Evolutionary conservation across 2,797 vertebrate genomes (phyloP).

Genomic region (Orestias chungarensis): DNA sequence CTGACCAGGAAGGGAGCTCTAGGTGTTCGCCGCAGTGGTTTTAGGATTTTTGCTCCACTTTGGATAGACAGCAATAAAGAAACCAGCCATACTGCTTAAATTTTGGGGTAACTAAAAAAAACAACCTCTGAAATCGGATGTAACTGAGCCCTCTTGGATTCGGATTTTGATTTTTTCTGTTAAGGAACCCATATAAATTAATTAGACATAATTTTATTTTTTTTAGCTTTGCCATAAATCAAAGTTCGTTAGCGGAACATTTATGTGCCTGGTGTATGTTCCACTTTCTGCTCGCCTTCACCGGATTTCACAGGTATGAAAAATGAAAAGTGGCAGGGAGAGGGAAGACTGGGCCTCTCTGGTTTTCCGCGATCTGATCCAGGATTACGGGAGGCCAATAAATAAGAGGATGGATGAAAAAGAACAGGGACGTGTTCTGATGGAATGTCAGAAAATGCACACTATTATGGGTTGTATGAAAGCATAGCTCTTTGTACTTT

Average conservation of each 20-base stretch:
- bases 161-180: neutral
- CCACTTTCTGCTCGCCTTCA: conserved; percentile 56
- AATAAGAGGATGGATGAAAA: neutral
- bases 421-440: conserved; percentile 16
- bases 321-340: no score
- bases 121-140: conserved; percentile 2
- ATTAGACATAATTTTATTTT: neutral
- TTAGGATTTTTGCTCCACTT: neutral
- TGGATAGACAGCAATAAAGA: neutral
- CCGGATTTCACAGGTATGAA: neutral
- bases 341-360: no score
- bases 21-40: conserved; percentile 12
- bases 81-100: neutral
- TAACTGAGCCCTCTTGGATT: neutral
- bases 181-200: neutral
- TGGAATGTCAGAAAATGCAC: neutral
- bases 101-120: conserved; percentile 4
- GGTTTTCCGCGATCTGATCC: no score
- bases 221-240: conserved; percentile 30
- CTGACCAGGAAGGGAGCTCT: neutral
- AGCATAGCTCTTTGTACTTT: conserved; percentile 25
- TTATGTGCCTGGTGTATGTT: conserved; percentile 62
- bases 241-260: conserved; percentile 50
- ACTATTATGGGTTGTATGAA: conserved; percentile 13
- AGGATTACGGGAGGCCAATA: no score